phyloP scores from a whole-genome alignment of 2,797 vertebrate species.

The Vespertilio murinus region DNA sequence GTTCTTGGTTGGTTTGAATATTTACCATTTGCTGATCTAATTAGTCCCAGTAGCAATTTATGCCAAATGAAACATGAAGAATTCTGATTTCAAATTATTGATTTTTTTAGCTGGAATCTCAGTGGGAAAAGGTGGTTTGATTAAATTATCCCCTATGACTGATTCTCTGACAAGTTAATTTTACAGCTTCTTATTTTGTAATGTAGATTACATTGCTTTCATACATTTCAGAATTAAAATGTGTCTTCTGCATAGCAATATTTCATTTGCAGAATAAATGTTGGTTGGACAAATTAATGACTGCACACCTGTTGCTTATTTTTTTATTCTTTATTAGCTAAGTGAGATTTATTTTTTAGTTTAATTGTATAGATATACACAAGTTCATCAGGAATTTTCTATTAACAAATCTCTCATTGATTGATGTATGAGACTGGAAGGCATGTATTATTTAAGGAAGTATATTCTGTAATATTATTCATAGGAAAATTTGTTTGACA shows the following conservation, averaged over 20 bases:
- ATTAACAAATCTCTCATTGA: not conserved
- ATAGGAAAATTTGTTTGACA: not conserved
- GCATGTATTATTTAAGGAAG: not conserved
- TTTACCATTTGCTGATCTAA: slow-evolving; percentile 10
- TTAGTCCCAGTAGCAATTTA: not conserved
- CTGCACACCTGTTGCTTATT: not conserved
- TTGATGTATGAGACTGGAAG: not conserved
- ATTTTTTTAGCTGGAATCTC: not conserved
- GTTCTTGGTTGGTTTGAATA: not conserved
- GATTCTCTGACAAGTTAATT: slow-evolving; percentile 27
- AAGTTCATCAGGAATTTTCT: slow-evolving; percentile 5
- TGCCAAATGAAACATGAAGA: not conserved
- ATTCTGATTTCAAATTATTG: slow-evolving; percentile 28
- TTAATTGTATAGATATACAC: not conserved
- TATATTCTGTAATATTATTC: not conserved
- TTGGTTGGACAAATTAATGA: slow-evolving; percentile 21
- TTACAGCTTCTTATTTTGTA: slow-evolving; percentile 41
- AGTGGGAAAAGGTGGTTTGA: not conserved
- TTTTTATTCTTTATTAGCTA: slow-evolving; percentile 3
- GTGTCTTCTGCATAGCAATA: not conserved
- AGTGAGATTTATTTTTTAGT: not conserved
- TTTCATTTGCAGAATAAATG: slow-evolving; percentile 36
- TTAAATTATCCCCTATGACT: not conserved
- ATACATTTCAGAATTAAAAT: slow-evolving; percentile 34
- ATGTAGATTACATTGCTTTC: slow-evolving; percentile 21